Percentiles rank a stretch among this genome's conserved stretches.
Conservation (phyloP, 2,888 invertebrate species). For the Pasiphila rectangulata region DNA sequence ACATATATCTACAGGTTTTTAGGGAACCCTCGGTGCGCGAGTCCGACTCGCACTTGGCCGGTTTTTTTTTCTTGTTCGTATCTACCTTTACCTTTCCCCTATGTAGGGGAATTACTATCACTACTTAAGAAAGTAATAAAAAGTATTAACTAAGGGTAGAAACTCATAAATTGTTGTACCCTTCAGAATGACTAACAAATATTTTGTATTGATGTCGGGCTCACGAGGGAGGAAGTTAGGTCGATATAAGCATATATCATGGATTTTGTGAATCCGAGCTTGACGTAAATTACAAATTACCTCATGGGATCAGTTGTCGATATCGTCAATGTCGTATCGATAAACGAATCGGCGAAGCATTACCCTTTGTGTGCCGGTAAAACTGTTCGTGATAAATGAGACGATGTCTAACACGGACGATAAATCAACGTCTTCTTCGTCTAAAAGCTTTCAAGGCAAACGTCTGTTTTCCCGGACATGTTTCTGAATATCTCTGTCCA, state of each 20-base stretch:
- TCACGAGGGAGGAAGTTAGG: conserved; percentile 21
- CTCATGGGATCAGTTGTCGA: conserved; percentile 45
- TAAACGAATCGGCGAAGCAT: conserved; percentile 59
- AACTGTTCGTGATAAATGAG: conserved; percentile 67
- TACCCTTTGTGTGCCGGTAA: conserved; percentile 63
- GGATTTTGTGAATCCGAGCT: conserved; percentile 12
- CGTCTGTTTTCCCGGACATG: conserved; percentile 37
- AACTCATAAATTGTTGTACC: conserved; percentile 41
- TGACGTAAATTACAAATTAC: conserved; percentile 18
- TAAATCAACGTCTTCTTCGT: conserved; percentile 59
- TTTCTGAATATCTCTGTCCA: conserved; percentile 40
- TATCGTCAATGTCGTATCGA: conserved; percentile 60
- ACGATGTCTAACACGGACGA: conserved; percentile 56
- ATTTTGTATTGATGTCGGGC: conserved; percentile 30
- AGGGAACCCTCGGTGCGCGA: no score
- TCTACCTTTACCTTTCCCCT: conserved; percentile 32
- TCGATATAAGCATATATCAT: conserved; percentile 11
- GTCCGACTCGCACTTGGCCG: no score
- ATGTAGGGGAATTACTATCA: conserved; percentile 33
- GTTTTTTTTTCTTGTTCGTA: conserved; percentile 33
- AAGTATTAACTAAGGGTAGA: conserved; percentile 41
- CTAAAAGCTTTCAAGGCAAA: conserved; percentile 45
- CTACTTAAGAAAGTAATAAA: conserved; percentile 43
- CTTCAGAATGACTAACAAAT: conserved; percentile 34
- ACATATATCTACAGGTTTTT: no score